These are phyloP conservation scores for Acrocera orbiculus DNA, from an alignment of 2,888 invertebrate genomes.

Conservation along the genomic window DNA sequence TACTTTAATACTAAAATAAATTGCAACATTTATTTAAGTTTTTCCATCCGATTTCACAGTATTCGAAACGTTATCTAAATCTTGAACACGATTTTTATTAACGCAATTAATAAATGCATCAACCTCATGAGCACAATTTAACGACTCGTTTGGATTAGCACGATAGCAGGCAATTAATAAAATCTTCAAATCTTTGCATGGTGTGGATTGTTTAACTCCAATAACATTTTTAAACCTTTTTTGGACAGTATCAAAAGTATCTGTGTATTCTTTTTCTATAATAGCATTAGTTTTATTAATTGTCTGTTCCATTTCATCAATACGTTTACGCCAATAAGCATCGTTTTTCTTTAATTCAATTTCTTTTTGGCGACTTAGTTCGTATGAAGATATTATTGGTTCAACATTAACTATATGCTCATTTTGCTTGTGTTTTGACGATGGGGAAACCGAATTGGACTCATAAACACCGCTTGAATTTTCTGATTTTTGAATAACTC, in stretches of 20 bases:
- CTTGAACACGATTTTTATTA: conserved; percentile 35
- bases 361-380: conserved; percentile 36
- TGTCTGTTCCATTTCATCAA: conserved; percentile 36
- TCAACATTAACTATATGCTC: conserved; percentile 14
- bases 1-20: too few species aligned
- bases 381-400: conserved; percentile 25
- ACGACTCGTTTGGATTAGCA: conserved; percentile 37
- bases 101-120: conserved; percentile 43
- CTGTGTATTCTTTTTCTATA: conserved; percentile 39
- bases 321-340: conserved; percentile 39
- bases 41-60: too few species aligned
- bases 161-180: conserved; percentile 43
- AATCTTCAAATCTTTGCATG: conserved; percentile 37
- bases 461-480: background rate
- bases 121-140: conserved; percentile 42
- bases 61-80: conserved; percentile 25
- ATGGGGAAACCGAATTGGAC: conserved; percentile 3
- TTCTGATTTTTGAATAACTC: background rate
- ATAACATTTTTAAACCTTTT: conserved; percentile 27
- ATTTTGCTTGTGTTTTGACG: too few species aligned
- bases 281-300: conserved; percentile 38
- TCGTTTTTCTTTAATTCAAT: conserved; percentile 40
- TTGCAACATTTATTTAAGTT: too few species aligned
- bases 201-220: conserved; percentile 28
- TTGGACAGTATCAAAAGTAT: conserved; percentile 33